phyloP scores from a whole-genome alignment of 2,113 vertebrate genomes.

The Anhinga rufa region DNA sequence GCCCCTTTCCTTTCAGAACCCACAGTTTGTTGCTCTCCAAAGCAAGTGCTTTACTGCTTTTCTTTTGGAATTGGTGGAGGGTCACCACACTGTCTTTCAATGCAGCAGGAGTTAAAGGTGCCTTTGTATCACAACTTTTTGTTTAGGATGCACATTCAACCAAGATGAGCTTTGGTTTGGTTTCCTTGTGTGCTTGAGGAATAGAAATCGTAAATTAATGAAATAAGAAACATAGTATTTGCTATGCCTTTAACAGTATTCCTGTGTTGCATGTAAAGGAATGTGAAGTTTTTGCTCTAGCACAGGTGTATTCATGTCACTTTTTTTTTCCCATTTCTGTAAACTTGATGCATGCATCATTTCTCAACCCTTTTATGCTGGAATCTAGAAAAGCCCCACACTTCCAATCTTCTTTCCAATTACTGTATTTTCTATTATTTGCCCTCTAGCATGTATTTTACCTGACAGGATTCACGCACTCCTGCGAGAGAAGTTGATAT shows the following conservation, averaged over 20 bases:
- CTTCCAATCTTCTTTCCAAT: not conserved
- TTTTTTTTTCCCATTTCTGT: not conserved
- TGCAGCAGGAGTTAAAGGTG: slow-evolving; percentile 4
- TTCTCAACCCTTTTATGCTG: not conserved
- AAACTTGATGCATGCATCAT: not conserved
- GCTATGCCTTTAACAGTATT: not conserved
- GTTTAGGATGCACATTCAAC: not conserved
- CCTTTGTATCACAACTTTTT: slow-evolving; percentile 12
- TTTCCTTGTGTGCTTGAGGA: not conserved
- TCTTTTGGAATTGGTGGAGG: not conserved
- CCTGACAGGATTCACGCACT: not conserved
- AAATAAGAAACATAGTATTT: not conserved
- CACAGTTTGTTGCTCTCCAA: not conserved
- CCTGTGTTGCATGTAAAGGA: not conserved
- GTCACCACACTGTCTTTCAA: not conserved
- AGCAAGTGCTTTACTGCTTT: not conserved
- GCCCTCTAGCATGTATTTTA: not conserved
- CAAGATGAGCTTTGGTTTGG: not conserved
- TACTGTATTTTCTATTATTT: not conserved
- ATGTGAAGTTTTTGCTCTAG: not conserved
- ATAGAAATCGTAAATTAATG: not conserved
- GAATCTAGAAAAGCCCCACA: not conserved
- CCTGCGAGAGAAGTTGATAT: not conserved
- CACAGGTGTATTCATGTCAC: not conserved
- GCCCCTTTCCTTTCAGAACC: not conserved